These are phyloP conservation scores for Corvus hawaiiensis DNA, from an alignment of 2,113 vertebrate species.

Conservation along the genomic window DNA sequence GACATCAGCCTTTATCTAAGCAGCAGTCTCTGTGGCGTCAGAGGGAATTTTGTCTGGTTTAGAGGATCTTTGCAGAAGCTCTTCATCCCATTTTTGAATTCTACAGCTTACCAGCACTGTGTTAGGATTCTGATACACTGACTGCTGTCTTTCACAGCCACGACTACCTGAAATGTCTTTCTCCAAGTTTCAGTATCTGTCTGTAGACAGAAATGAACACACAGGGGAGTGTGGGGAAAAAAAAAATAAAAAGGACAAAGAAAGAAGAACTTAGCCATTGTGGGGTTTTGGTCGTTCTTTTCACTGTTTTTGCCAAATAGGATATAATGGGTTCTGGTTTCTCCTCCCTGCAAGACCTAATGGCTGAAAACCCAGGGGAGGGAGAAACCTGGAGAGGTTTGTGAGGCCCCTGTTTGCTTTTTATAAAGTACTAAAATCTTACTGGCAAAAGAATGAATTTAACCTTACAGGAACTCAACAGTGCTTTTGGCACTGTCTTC, in stretches of 20 bases:
- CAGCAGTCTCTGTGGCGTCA: conserved; percentile 2
- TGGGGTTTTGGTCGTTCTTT: neutral
- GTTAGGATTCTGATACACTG: neutral
- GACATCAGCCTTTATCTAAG: conserved; percentile 2
- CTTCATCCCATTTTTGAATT: neutral
- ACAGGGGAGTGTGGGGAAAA: rapidly evolving
- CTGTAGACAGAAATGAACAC: neutral
- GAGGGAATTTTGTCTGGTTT: conserved; percentile 13
- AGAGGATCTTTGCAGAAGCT: neutral
- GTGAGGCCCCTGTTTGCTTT: neutral
- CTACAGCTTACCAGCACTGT: neutral
- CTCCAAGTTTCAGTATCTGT: neutral
- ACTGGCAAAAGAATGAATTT: neutral
- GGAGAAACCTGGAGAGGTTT: neutral
- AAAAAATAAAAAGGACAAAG: no score
- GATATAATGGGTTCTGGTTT: neutral
- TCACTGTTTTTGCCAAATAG: neutral
- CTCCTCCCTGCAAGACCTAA: neutral
- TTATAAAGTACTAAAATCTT: neutral
- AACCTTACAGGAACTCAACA: conserved; percentile 12
- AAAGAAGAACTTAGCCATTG: neutral
- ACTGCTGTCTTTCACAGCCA: neutral
- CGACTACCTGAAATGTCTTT: neutral
- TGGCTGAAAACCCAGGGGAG: neutral
- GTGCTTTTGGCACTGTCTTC: neutral